Evolutionary conservation across 2,888 invertebrate genomes (phyloP).

Genomic region (Pasiphila rectangulata): DNA sequence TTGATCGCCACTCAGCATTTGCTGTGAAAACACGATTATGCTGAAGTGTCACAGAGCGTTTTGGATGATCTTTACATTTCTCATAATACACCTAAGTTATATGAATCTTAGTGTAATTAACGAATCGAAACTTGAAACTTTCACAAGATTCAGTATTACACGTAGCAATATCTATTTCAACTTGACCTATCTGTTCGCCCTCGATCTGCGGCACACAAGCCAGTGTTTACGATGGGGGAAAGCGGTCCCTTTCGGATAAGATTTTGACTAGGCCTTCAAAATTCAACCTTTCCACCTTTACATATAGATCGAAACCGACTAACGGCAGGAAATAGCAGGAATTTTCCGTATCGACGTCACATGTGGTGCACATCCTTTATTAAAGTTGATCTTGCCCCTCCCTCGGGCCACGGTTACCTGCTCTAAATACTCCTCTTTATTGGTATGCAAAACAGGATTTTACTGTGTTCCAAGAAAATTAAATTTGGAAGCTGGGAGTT

Average conservation of each 20-base stretch:
- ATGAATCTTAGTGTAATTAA: no score
- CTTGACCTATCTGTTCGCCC: conserved; percentile 20
- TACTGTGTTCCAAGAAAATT: no score
- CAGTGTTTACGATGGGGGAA: conserved; percentile 74
- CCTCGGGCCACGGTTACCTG: conserved; percentile 61
- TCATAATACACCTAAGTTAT: no score
- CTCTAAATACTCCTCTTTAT: conserved; percentile 63
- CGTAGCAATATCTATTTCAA: conserved; percentile 1
- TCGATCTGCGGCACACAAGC: conserved; percentile 58
- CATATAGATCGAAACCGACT: no score
- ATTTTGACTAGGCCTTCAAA: conserved; percentile 42
- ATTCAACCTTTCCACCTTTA: conserved; percentile 39
- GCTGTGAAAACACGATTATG: no score
- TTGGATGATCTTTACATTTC: no score
- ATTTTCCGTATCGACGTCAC: conserved; percentile 72
- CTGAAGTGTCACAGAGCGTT: no score
- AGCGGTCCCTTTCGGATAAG: conserved; percentile 63
- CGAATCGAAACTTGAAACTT: no score
- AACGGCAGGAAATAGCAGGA: conserved; percentile 41
- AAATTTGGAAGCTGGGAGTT: no score
- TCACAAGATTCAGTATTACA: not conserved
- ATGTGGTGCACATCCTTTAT: conserved; percentile 75
- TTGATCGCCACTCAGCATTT: no score
- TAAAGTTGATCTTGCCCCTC: conserved; percentile 64
- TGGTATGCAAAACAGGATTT: conserved; percentile 52